These are phyloP conservation scores for Lepidurus couesii DNA, from an alignment of 1,140 invertebrate genomes.

Conservation along the genomic window DNA sequence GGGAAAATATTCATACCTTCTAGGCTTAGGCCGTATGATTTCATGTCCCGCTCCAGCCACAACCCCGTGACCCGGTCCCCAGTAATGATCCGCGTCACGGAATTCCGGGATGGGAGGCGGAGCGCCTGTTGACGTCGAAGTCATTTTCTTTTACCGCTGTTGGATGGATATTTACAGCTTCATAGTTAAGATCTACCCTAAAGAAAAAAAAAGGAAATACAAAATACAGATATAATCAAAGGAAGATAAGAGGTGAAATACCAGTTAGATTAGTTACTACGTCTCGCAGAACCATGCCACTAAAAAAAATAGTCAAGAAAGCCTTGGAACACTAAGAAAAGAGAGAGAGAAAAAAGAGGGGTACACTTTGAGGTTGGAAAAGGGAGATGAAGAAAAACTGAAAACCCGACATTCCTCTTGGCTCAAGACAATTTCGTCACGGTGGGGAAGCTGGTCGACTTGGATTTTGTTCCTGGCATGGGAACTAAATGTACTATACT, in stretches of 20 bases:
- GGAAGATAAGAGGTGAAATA: background rate
- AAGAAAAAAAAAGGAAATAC: background rate
- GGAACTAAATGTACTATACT: background rate
- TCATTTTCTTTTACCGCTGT: conserved; percentile 28
- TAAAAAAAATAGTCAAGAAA: background rate
- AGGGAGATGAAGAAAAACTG: background rate
- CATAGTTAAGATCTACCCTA: background rate
- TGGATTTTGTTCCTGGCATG: background rate
- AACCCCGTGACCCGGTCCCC: conserved; percentile 58
- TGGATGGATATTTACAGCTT: conserved; percentile 18
- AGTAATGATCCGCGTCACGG: conserved; percentile 54
- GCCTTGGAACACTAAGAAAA: background rate
- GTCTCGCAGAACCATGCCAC: background rate
- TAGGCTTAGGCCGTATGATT: conserved; percentile 76
- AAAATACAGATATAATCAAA: conserved; percentile 24
- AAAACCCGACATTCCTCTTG: background rate
- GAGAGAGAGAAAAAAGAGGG: conserved; percentile 8
- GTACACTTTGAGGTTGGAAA: conserved; percentile 4
- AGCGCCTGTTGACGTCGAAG: conserved; percentile 26
- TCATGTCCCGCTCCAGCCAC: conserved; percentile 71
- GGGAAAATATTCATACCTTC: conserved; percentile 56
- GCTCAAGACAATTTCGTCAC: conserved; percentile 1
- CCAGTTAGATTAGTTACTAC: background rate
- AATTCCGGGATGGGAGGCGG: conserved; percentile 46
- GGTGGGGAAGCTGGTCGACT: conserved; percentile 15